phyloP scores from a whole-genome alignment of 2,113 vertebrate species.

The Forbesichthys agassizii region DNA sequence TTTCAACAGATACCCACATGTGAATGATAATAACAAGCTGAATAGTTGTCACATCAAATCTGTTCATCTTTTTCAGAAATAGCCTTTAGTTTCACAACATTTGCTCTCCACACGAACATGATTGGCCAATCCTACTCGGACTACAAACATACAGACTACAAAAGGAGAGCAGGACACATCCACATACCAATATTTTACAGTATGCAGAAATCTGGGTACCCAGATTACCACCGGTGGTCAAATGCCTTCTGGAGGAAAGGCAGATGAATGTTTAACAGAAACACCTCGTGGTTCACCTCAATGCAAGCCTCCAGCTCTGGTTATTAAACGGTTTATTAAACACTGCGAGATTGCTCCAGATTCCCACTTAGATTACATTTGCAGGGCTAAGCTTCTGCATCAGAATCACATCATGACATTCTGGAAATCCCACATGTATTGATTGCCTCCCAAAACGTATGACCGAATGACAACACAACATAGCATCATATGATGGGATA shows the following conservation, averaged over 20 bases:
- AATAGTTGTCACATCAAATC: no score
- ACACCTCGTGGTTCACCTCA: slow-evolving; percentile 61
- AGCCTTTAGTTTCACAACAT: no score
- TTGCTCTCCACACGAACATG: no score
- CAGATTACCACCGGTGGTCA: slow-evolving; percentile 47
- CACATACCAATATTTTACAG: no score
- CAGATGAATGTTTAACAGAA: slow-evolving; percentile 76
- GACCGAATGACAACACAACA: background rate
- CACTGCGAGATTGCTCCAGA: slow-evolving; percentile 48
- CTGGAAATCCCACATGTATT: slow-evolving; percentile 33
- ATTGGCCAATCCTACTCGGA: no score
- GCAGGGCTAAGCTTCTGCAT: slow-evolving; percentile 25
- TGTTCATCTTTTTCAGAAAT: no score
- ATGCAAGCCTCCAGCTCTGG: slow-evolving; percentile 59
- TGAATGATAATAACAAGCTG: no score
- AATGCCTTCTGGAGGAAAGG: slow-evolving; percentile 60
- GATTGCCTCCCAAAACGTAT: slow-evolving; percentile 4
- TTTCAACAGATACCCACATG: no score
- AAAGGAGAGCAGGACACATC: no score
- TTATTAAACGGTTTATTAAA: slow-evolving; percentile 68
- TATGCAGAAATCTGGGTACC: no score
- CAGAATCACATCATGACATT: slow-evolving; percentile 39
- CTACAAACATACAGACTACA: no score
- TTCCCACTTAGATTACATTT: slow-evolving; percentile 60
- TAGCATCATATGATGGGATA: no score